Percentiles rank a stretch among this genome's conserved stretches.
Conservation (phyloP, 1,140 invertebrate genomes). For the Potamilus streckersoni region DNA sequence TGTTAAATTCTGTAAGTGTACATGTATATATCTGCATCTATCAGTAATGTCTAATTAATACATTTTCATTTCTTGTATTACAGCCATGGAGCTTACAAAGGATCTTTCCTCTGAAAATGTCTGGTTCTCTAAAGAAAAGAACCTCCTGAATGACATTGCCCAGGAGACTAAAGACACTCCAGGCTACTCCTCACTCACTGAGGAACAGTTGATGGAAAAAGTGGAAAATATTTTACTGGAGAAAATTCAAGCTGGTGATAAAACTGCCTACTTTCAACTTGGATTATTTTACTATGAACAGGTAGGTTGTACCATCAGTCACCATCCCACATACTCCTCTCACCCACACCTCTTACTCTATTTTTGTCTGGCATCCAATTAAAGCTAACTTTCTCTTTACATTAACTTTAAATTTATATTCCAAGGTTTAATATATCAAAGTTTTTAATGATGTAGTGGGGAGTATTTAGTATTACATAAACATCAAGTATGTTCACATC, state of each 20-base stretch:
- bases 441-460: too few relatives aligned
- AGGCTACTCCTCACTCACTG: conserved; percentile 43
- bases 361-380: too few relatives aligned
- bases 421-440: too few relatives aligned
- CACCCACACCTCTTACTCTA: background rate
- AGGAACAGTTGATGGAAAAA: conserved; percentile 61
- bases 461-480: too few relatives aligned
- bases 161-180: conserved; percentile 49
- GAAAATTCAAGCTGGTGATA: conserved; percentile 60
- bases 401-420: too few relatives aligned
- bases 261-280: conserved; percentile 61
- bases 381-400: too few relatives aligned
- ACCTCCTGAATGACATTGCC: conserved; percentile 57
- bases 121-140: conserved; percentile 44
- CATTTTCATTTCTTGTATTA: background rate
- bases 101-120: conserved; percentile 39
- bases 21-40: too few relatives aligned
- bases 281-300: conserved; percentile 66
- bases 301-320: conserved; percentile 33
- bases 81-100: conserved; percentile 19
- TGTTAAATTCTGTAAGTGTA: too few relatives aligned
- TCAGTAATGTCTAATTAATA: too few relatives aligned
- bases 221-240: conserved; percentile 62
- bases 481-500: too few relatives aligned
- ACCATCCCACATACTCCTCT: background rate